These are phyloP conservation scores for Condylostylus longicornis DNA, from an alignment of 1,140 invertebrate species.

Conservation along the genomic window DNA sequence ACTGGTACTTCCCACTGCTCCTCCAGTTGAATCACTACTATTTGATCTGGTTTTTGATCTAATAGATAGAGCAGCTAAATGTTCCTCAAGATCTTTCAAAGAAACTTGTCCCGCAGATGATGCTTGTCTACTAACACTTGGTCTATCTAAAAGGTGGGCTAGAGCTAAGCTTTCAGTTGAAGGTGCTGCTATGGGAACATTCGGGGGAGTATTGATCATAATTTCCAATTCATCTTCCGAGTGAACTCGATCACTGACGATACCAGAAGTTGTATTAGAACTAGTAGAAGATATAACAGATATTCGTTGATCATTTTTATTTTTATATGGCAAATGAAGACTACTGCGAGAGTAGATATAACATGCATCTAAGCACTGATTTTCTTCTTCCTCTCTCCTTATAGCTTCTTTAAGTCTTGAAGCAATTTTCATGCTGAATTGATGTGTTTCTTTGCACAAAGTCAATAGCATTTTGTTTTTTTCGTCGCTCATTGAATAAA, in stretches of 20 bases:
- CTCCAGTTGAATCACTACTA: slow-evolving; percentile 22
- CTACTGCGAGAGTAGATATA: slow-evolving; percentile 50
- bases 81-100: slow-evolving; percentile 29
- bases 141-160: slow-evolving; percentile 48
- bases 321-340: slow-evolving; percentile 42
- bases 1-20: slow-evolving; percentile 20
- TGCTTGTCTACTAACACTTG: slow-evolving; percentile 38
- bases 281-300: slow-evolving; percentile 84
- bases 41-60: slow-evolving; percentile 9
- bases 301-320: slow-evolving; percentile 62
- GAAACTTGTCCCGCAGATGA: slow-evolving; percentile 35
- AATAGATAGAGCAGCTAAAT: slow-evolving; percentile 23
- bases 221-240: slow-evolving; percentile 84
- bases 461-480: slow-evolving; percentile 79
- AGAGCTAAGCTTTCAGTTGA: slow-evolving; percentile 59
- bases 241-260: slow-evolving; percentile 85
- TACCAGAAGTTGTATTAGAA: slow-evolving; percentile 87
- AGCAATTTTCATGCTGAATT: slow-evolving; percentile 86
- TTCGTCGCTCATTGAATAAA: slow-evolving; percentile 80
- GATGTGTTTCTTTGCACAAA: slow-evolving; percentile 80
- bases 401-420: slow-evolving; percentile 64
- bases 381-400: slow-evolving; percentile 55
- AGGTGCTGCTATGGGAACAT: slow-evolving; percentile 35
- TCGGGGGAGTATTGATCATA: slow-evolving; percentile 56
- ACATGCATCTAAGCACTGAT: slow-evolving; percentile 38